Conservation (phyloP, 2,113 vertebrate species). For the Bos taurus region DNA sequence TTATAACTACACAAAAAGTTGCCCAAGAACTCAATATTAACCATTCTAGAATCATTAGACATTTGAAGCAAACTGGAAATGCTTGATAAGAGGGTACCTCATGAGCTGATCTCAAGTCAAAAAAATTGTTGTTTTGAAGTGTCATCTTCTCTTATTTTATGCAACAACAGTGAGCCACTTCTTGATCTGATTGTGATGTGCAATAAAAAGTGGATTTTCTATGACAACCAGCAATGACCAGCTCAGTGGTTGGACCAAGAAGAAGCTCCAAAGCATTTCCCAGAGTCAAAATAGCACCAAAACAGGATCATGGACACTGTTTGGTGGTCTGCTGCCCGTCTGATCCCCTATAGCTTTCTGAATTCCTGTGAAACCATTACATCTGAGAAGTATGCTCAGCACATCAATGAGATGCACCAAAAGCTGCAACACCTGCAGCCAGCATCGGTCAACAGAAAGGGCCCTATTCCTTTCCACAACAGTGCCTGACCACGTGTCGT, state of each 20-base stretch:
- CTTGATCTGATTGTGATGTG: not conserved
- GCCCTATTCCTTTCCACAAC: not conserved
- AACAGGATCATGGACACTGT: not conserved
- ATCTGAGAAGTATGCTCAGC: not conserved
- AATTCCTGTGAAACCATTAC: not conserved
- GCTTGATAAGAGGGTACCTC: not conserved
- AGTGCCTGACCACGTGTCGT: fast-evolving
- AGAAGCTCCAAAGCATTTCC: not conserved
- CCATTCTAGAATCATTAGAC: not conserved
- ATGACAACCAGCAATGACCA: not conserved
- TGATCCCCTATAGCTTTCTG: not conserved
- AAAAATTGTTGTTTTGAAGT: not conserved
- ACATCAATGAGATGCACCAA: not conserved
- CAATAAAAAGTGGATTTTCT: not conserved
- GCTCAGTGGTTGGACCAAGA: not conserved
- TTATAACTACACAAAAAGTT: not conserved
- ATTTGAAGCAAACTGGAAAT: not conserved
- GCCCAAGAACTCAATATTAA: not conserved
- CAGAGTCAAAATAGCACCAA: not conserved
- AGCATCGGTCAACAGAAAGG: not conserved
- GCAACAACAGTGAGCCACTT: not conserved
- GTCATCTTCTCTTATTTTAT: not conserved
- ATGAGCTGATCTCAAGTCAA: not conserved
- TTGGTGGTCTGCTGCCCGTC: not conserved
- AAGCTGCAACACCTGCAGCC: not conserved